Percentiles rank a stretch among this genome's conserved stretches.
phyloP scores from a whole-genome alignment of 1,140 invertebrate genomes.

The Panagrolaimus sp. region DNA sequence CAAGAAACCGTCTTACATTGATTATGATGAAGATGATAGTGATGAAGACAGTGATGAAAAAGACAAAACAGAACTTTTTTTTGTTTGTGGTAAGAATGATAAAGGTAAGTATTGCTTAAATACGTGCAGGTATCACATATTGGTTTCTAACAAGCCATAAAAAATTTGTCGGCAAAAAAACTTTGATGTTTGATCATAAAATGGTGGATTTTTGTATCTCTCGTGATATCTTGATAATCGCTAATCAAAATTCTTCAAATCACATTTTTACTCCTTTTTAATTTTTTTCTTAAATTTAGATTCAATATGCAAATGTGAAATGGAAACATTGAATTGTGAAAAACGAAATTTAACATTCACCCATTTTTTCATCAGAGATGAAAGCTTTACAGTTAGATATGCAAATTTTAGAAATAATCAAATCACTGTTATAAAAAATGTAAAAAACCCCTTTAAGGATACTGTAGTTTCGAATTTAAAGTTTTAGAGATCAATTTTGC shows the following conservation, averaged over 20 bases:
- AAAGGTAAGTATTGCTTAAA: neutral
- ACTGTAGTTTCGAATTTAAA: too few species aligned
- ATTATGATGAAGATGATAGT: neutral
- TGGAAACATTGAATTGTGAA: constrained; percentile 4
- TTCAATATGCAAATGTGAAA: neutral
- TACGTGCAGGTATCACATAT: too few species aligned
- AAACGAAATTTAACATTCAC: neutral
- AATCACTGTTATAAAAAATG: neutral
- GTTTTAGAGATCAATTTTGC: neutral
- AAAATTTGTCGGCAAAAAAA: too few species aligned
- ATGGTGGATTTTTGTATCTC: too few species aligned
- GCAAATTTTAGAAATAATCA: neutral
- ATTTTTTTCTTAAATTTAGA: too few species aligned
- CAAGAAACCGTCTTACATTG: neutral
- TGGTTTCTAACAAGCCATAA: too few species aligned
- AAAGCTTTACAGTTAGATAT: neutral
- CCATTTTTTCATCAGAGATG: neutral
- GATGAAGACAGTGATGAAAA: constrained; percentile 7
- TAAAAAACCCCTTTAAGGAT: too few species aligned
- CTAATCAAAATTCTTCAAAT: too few species aligned
- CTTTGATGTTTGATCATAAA: too few species aligned
- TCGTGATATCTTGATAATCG: too few species aligned
- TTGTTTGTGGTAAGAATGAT: neutral
- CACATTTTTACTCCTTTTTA: too few species aligned
- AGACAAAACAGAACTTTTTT: neutral